A percentile compares a stretch with the other conserved stretches of the same genome.
Conservation (phyloP, 2,888 invertebrate species). For the Monopis laevigella region DNA sequence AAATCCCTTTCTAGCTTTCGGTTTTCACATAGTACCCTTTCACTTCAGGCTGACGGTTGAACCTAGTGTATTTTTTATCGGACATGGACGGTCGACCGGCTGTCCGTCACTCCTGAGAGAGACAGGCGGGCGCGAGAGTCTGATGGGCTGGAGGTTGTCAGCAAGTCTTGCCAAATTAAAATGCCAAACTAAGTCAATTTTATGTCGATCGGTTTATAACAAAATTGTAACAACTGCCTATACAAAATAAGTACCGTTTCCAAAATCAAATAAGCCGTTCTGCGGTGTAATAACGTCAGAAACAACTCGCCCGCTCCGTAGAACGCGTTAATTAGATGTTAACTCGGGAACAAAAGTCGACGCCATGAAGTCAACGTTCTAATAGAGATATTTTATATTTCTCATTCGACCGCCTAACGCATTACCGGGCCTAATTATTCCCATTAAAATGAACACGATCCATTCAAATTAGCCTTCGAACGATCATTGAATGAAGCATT, state of each 20-base stretch:
- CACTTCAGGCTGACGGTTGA: background rate
- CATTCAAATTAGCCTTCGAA: slow-evolving; percentile 64
- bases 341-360: slow-evolving; percentile 36
- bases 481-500: slow-evolving; percentile 59
- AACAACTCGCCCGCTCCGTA: background rate
- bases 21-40: background rate
- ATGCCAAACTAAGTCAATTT: too few species aligned
- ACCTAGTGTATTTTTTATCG: slow-evolving; percentile 4
- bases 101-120: slow-evolving; percentile 32
- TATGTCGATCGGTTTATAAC: too few species aligned
- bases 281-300: slow-evolving; percentile 1
- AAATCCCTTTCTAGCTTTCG: slow-evolving; percentile 24
- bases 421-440: slow-evolving; percentile 58
- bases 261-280: background rate
- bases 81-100: slow-evolving; percentile 34
- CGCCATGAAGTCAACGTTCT: slow-evolving; percentile 29
- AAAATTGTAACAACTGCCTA: too few species aligned
- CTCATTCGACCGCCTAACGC: slow-evolving; percentile 23
- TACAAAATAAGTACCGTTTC: background rate
- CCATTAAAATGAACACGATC: slow-evolving; percentile 56
- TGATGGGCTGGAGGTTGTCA: slow-evolving; percentile 26
- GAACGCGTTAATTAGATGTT: slow-evolving; percentile 35
- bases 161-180: slow-evolving; percentile 45
- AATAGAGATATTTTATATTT: slow-evolving; percentile 34
- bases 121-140: slow-evolving; percentile 36